Evolutionary conservation across 2,888 invertebrate genomes (phyloP).

Genomic region (Melipona bicolor): DNA sequence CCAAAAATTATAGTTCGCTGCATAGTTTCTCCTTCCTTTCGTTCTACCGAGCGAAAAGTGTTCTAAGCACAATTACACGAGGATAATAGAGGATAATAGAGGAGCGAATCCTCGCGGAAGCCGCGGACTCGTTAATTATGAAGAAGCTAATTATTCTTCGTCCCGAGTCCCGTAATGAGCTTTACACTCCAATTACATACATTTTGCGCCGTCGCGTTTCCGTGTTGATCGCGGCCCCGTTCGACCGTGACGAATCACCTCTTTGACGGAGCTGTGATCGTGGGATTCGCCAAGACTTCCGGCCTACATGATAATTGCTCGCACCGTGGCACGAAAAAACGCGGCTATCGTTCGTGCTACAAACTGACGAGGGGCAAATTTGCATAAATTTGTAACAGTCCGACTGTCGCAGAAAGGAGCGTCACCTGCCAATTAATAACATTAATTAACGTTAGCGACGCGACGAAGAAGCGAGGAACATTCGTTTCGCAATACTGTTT

Average conservation of each 20-base stretch:
- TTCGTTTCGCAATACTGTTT: not conserved
- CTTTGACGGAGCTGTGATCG: slow-evolving; percentile 22
- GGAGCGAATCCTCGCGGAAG: slow-evolving; percentile 15
- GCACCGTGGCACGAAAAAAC: not conserved
- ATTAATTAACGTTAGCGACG: not conserved
- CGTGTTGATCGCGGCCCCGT: slow-evolving; percentile 24
- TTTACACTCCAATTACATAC: slow-evolving; percentile 48
- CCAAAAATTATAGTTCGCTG: not conserved
- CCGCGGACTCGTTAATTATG: slow-evolving; percentile 44
- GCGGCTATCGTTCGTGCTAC: no score
- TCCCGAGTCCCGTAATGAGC: slow-evolving; percentile 34
- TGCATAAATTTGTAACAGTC: not conserved
- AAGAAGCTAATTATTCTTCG: slow-evolving; percentile 54
- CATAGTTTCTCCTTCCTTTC: not conserved
- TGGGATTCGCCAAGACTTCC: not conserved
- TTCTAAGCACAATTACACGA: not conserved
- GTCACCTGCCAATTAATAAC: not conserved
- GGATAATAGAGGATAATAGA: not conserved
- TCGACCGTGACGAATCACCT: slow-evolving; percentile 30
- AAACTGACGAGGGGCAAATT: not conserved
- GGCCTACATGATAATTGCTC: not conserved
- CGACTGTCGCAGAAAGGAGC: not conserved
- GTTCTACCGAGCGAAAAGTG: no score
- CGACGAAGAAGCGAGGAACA: not conserved
- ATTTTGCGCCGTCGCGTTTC: slow-evolving; percentile 11